Base-by-base conservation (phyloP, 2,888 invertebrate genomes). In the Erebia ligea region DNA sequence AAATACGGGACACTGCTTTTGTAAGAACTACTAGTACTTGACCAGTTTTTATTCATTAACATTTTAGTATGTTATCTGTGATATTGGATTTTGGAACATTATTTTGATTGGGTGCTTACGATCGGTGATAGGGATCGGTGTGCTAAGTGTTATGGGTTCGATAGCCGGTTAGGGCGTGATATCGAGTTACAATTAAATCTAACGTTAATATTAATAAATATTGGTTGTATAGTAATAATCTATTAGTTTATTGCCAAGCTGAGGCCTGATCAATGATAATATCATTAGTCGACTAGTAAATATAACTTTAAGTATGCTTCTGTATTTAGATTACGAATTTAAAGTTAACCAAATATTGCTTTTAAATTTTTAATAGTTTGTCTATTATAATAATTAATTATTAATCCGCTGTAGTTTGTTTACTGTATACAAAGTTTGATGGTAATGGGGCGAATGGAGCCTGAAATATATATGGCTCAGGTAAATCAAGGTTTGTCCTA, bases 71-170 rank as follows among this genome's bases (percentile, higher is more conserved):
- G 17, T 48, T 59, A 25, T 69, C 58, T 65, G 59, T 71, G 71
- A 59, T 71, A 61, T 67, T 75, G 70, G 71, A 59, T 71, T 58
- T 67, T 75, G 70, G 61, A 69, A 71, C 74, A 69, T 25, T 45
- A 45, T 72, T 75, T 76, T 70, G 34, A 73, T 73, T 72, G 65
- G 65, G 69, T 70, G 71, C 57, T 75, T 74, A 73, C 73, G 56
- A 69, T 63, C 40, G 64, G 64, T 64, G 59, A 62, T 59, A 68
- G 61, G 21, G 25, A 70, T 64, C 67, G 34, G 66, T 57, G 61
- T 59, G 68, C 19, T 69, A 69, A 72, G 67, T 65, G 56, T 68
- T 66, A 63, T 62, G 19, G 59, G 67, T 73, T 73, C 67, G 67
- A 56, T 69, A 62, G 72, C 71, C 73, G 69, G 69, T 59, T 52